A percentile compares a stretch with the other conserved stretches of the same genome.
These are phyloP conservation scores for Manis javanica DNA, from an alignment of 2,797 vertebrate genomes.

Conservation along the genomic window DNA sequence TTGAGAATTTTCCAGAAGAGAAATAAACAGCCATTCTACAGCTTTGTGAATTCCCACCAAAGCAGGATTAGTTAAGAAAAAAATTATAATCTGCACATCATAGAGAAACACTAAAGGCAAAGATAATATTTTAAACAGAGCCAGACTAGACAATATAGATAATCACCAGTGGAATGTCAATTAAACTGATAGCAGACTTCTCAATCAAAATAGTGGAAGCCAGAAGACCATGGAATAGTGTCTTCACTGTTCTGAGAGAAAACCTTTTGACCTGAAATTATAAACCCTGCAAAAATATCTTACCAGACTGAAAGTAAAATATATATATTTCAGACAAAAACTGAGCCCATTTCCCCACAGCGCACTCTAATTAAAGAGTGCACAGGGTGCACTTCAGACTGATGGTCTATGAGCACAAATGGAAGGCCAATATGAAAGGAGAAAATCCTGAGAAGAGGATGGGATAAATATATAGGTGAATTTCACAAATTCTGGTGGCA, in stretches of 20 bases:
- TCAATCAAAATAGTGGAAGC: background rate
- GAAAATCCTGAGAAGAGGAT: background rate
- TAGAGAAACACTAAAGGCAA: background rate
- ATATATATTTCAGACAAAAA: background rate
- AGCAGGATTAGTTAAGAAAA: background rate
- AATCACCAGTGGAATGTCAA: background rate
- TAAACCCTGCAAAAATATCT: background rate
- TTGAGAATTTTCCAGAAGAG: constrained; percentile 44
- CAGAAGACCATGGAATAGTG: background rate
- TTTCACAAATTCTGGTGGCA: background rate
- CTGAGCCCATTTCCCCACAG: background rate
- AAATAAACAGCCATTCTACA: background rate
- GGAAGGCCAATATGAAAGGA: background rate
- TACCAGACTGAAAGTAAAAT: background rate
- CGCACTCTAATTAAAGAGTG: background rate
- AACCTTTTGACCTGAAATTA: background rate
- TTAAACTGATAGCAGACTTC: background rate
- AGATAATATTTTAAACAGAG: background rate
- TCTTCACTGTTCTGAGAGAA: background rate
- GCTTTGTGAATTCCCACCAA: background rate
- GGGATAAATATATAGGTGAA: background rate
- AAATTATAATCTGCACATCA: background rate
- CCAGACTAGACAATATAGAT: background rate
- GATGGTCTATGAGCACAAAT: background rate
- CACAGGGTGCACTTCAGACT: background rate